Evolutionary conservation across 2,797 vertebrate genomes (phyloP), one percentile per base, ranked within the genome.

Genomic region (Phrynocephalus forsythii): DNA sequence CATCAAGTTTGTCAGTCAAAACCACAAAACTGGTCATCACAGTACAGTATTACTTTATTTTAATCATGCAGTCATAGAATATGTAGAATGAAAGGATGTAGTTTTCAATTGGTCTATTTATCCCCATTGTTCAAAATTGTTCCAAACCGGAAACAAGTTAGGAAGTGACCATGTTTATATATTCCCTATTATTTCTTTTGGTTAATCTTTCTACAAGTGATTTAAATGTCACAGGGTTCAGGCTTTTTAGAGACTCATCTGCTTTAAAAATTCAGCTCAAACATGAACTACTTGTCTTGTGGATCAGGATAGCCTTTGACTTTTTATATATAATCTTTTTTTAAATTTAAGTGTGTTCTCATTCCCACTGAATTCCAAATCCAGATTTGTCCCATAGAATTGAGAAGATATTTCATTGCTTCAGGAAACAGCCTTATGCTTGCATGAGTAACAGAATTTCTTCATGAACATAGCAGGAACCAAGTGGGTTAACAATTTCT

Each of bases 81-180:
- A 13, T 66, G 71, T 56, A 33, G 67, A 71, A 72, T 78, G 24
- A 38, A 80, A 26, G 26, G 30, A 28, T 38, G 3, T 15, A 72
- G n/a, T 60, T 50, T 79, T 79, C 67, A 48, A 5, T 75, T 85
- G 81, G 3, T 85, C 50, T 60, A 13, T 48, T 86, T 80, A 83
- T 80, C 77, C 86, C 52, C 38, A 4, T 15, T 71, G 2, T 26
- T 76, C 30, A 80, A 38, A 73, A 79, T 52, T 48, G n/a, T 15
- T 15, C 22, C 13, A 83, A 50, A 79, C 60, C 52, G 79, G 56
- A 48, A 48, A 68, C 20, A 68, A 44, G 6, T 44, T 3, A 9
- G 6, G 13, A 78, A 22, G 20, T 3, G 38, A 76, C 33, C 2
- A 4, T 52, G n/a, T 79, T 50, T 48, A 60, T 77, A 56, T 28